Percentiles rank a stretch among this genome's conserved stretches.
Evolutionary conservation across 2,888 invertebrate genomes (phyloP).

Genomic region (Oscheius sp.): DNA sequence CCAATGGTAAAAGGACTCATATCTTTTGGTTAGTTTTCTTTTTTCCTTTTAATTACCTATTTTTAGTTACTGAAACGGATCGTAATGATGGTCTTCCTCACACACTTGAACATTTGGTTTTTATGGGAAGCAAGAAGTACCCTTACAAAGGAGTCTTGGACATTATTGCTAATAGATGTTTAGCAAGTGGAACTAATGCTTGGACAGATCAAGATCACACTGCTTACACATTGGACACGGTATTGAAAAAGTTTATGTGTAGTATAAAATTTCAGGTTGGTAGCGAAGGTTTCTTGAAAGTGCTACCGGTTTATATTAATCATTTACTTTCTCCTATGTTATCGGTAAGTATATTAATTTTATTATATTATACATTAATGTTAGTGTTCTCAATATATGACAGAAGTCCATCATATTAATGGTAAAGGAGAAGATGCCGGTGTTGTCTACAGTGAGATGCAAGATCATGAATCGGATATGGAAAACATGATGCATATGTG

Average conservation of each 20-base stretch:
- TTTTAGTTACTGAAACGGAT: constrained; percentile 85
- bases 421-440: constrained; percentile 89
- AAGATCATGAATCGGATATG: constrained; percentile 67
- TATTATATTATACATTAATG: too few species aligned
- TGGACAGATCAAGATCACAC: constrained; percentile 88
- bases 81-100: constrained; percentile 92
- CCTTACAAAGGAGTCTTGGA: constrained; percentile 76
- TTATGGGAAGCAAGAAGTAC: constrained; percentile 89
- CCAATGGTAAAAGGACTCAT: constrained; percentile 90
- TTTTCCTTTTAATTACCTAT: not conserved
- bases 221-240: constrained; percentile 87
- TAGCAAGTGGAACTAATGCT: constrained; percentile 88
- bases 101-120: constrained; percentile 89
- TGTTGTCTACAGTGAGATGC: constrained; percentile 95
- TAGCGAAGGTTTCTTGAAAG: constrained; percentile 84
- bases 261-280: constrained; percentile 73
- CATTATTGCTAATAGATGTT: constrained; percentile 83
- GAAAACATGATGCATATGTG: constrained; percentile 60
- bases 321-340: constrained; percentile 87
- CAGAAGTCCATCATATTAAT: constrained; percentile 91
- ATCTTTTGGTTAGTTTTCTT: constrained; percentile 80
- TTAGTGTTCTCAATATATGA: constrained; percentile 83
- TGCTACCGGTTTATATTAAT: constrained; percentile 90
- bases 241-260: not conserved
- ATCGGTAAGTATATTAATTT: constrained; percentile 72